Base-by-base conservation (phyloP, 2,113 vertebrate genomes). In the Thymallus thymallus region DNA sequence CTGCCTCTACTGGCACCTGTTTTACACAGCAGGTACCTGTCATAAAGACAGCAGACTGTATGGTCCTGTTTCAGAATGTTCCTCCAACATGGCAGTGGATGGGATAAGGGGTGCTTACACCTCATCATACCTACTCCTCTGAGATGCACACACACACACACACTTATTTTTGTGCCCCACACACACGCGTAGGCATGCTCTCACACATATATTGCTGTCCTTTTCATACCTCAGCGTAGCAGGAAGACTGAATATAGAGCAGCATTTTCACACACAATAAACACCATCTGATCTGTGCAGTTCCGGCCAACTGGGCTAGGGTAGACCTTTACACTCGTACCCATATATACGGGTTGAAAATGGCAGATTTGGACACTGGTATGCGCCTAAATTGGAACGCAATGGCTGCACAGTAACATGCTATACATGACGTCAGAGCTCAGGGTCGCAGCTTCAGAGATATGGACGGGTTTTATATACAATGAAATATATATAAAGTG, bases 81-180 rank as follows among this genome's bases (percentile, higher is more conserved):
- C 29, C 29, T 65, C 6, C 29, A 29, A 16, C 85, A 80, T 69
- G 6, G 80, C 62, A 10, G 10, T 62, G 73, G 79, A 73, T 83
- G 73, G 80, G 80, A 78, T 78, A 75, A 85, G 84, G 79, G 85
- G 84, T 82, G 76, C 82, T 88, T 73, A 79, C 71, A 67, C 85
- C 77, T 85, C 83, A 84, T 87, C 71, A 71, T 80, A 61, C 71
- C 65, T 72, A 35, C 16, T 78, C 71, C 60, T 75, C 77, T 60
- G 63, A 63, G 26, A 71, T 29, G 29, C 29, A 51, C 62, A 46
- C 20, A 72, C 5, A 60, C 69, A 58, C 29, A 32, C 30, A 60
- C 35, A 74, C 10, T 22, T 81, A 29, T 48, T 73, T 51, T 68
- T 68, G 26, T 72, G 5, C 55, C 22, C 41, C 30, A 65, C 41